Evolutionary conservation across 2,888 invertebrate species (phyloP), one percentile per base, ranked within the genome.

Genomic region (Caenorhabditis sp.): DNA sequence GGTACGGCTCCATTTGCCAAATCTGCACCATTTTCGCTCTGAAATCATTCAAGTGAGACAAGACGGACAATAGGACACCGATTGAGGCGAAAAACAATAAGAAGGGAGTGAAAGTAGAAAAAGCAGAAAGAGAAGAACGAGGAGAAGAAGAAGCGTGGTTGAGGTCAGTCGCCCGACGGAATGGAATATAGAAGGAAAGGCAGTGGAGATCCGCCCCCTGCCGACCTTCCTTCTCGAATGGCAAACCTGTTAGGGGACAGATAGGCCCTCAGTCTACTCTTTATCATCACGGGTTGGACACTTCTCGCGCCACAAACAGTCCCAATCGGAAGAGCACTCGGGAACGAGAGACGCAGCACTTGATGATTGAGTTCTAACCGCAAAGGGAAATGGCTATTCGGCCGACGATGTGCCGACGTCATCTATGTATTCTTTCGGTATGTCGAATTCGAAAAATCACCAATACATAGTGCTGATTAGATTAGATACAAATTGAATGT

Each of bases 1-100:
- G 91, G 41, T 92, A 91, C 78, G 92, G 91, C 81, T 93, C 93
- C 94, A 96, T 95, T 87, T 93, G 95, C 96, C 96, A 96, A 15
- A 93, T 93, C 86, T 93, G 92, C 22, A 95, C 95, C 96, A 96
- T 96, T 59, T 79, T 80, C 22, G 2, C 22, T 35, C 52, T 52
- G 52, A 35, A 52, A 20, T 15, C 20, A 8, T 39, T 13, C n/a
- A n/a, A n/a, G n/a, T n/a, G n/a, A n/a, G n/a, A 50, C 11, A 1
- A 22, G 24, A 32, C 9, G 5, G 26, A 17, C 11, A n/a, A 20
- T 11, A 20, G 24, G 24, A n/a, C n/a, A n/a, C n/a, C n/a, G n/a
- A n/a, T n/a, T n/a, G n/a, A n/a, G n/a, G n/a, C n/a, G 13, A 58
- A n/a, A 3, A n/a, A 17, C 1, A 37, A n/a, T 35, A 37, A 35